Base-by-base conservation (phyloP, 1,140 invertebrate species). In the Drosophila ohnishii region DNA sequence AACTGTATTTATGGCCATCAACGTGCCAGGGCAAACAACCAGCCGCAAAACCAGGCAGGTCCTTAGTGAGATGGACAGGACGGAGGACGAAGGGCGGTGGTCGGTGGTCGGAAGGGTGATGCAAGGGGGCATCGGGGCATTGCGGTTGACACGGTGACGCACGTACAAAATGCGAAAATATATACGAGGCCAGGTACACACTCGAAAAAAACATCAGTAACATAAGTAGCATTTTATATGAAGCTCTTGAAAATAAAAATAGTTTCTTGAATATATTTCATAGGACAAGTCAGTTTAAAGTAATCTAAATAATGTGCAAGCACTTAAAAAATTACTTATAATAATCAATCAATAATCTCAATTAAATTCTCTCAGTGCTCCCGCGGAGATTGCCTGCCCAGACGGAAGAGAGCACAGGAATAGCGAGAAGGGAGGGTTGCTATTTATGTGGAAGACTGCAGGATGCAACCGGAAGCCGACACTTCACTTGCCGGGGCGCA, bases 161-260 rank as follows among this genome's bases (percentile, higher is more conserved):
- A 86, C 78, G 66, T 82, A 78, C 71, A 82, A 75, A 87, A 82
- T 86, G 83, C 83, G 66, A 87, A 87, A 82, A 87, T 86, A 87
- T 80, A 67, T 78, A 70, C 60, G 67, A 84, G 80, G 81, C 67
- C 78, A 78, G 30, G 42, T 37, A 45, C 22, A 39, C 44, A 50
- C 53, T 58, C 47, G 64, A 56, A 59, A 25, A 50, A 50, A 16
- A n/a, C 1, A 19, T 19, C 19, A 19, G 19, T 19, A 2, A 5
- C 0, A 5, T 6, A 30, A 48, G 8, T 3, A n/a, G 22, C 8
- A 48, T 48, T 28, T 28, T 28, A 25, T 9, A 28, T n/a, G 25
- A 28, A 28, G 5, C 25, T 6, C 25, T 28, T 5, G 5, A 28
- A 28, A 28, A 19, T 19, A 19, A 19, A 28, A 28, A 28, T 5